Evolutionary conservation across 2,797 vertebrate genomes (phyloP).

Genomic region (Macropus fuliginosus): DNA sequence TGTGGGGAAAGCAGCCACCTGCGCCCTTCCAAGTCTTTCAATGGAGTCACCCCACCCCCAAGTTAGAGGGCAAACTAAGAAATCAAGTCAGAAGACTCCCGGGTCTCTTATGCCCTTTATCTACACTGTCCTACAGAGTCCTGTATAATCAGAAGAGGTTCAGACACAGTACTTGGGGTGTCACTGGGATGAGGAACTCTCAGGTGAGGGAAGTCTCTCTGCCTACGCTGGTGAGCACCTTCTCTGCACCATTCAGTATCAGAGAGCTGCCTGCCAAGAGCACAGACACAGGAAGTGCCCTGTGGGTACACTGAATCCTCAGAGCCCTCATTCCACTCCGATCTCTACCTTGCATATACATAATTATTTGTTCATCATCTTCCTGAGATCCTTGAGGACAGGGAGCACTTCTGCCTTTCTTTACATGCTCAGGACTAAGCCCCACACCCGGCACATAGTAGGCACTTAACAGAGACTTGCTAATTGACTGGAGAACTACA

Average conservation of each 20-base stretch:
- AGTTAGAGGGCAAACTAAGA: not conserved
- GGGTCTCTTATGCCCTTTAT: conserved; percentile 37
- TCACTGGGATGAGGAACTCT: not conserved
- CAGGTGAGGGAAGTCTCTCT: not conserved
- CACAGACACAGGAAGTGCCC: no score
- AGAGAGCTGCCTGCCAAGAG: not conserved
- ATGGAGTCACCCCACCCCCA: not conserved
- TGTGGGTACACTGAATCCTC: no score
- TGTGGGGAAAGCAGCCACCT: not conserved
- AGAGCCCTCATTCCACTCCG: not conserved
- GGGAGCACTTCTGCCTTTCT: not conserved
- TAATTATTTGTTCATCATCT: not conserved
- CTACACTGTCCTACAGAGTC: conserved; percentile 33
- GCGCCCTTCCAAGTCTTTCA: not conserved
- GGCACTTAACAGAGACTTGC: not conserved
- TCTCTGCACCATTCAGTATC: not conserved
- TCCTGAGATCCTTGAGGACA: not conserved
- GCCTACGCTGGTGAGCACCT: not conserved
- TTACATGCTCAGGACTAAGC: not conserved
- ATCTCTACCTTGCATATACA: not conserved
- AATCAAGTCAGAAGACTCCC: conserved; percentile 46
- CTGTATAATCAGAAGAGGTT: not conserved
- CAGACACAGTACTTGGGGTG: not conserved
- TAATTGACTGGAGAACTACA: no score
- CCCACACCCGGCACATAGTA: not conserved